Evolutionary conservation across 64 coral and sea anemone genomes (phyloP).

Genomic region (Hydrozoanthus tunicans): DNA sequence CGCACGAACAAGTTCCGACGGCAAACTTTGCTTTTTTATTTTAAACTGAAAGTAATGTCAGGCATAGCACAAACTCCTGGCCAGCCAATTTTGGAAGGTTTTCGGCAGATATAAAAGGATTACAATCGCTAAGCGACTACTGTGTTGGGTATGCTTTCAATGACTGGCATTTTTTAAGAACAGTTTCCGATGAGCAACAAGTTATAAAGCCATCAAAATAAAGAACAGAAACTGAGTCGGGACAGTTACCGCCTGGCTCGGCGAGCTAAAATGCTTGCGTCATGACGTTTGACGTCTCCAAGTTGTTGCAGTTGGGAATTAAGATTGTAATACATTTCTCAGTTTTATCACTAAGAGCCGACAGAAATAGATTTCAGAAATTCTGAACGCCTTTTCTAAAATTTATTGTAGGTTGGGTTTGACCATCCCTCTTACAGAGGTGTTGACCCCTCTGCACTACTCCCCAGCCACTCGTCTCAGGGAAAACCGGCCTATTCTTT

Average conservation of each 20-base stretch:
- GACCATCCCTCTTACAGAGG: slow-evolving; percentile 63
- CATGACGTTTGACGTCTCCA: no score
- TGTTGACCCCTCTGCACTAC: slow-evolving; percentile 77
- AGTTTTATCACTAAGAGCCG: no score
- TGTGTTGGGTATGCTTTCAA: no score
- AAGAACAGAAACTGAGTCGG: no score
- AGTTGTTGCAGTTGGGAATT: no score
- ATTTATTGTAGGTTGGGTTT: slow-evolving; percentile 75
- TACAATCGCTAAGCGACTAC: no score
- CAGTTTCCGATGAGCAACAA: no score
- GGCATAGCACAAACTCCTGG: slow-evolving; percentile 54
- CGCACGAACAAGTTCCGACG: neutral
- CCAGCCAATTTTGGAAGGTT: neutral
- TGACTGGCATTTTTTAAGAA: no score
- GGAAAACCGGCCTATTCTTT: slow-evolving; percentile 97
- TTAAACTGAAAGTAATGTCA: slow-evolving; percentile 29
- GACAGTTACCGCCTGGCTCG: no score
- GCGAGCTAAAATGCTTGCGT: no score
- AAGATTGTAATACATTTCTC: no score
- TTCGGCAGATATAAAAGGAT: neutral
- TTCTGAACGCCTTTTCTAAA: slow-evolving; percentile 42
- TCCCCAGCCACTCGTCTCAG: slow-evolving; percentile 67
- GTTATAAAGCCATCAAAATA: no score
- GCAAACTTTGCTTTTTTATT: neutral
- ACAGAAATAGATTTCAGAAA: neutral